Evolutionary conservation across 2,888 invertebrate species (phyloP), one percentile per base, ranked within the genome.

Genomic region (Dione juno): DNA sequence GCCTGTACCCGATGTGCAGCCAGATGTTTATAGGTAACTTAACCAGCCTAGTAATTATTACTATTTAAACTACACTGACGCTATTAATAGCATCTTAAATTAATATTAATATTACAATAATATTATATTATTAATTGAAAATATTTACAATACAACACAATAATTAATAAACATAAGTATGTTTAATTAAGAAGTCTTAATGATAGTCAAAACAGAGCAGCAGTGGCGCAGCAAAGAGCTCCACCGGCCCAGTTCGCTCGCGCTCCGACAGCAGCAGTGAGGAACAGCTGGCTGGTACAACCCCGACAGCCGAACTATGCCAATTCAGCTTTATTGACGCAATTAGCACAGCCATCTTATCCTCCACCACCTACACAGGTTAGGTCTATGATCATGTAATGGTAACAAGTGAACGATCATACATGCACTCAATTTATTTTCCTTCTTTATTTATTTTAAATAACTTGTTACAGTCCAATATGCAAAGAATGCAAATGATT

Each of bases 311-410:
- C 93, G 78, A 85, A 86, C 80, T 95, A 79, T 82, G 81, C 86
- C 6, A 85, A 90, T 83, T 92, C 92, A 0, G 95, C 95, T 10
- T 87, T 95, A 0, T 94, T 95, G 71, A 94, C 96, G 11, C 95
- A 95, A 80, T 88, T 95, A 0, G 94, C 95, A 77, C 94, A 95
- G 72, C 95, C 95, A 0, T 94, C 94, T 0, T 93, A 94, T 75
- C 94, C 93, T 45, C 94, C 92, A 13, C 92, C 90, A 16, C 89
- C 89, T 37, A 76, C 83, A 3, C 88, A 87, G 71, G 81, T 82
- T 48, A 43, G 76, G 40, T 13, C 41, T 19, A n/a, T 28, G 5
- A 28, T 28, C 3, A 28, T 5, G 3, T 28, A 28, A 28, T 28
- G 5, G 5, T 28, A 5, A 28, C 3, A 2, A 28, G 28, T 28